Conservation (phyloP, 1,140 invertebrate genomes). For the Heterodera schachtii region DNA sequence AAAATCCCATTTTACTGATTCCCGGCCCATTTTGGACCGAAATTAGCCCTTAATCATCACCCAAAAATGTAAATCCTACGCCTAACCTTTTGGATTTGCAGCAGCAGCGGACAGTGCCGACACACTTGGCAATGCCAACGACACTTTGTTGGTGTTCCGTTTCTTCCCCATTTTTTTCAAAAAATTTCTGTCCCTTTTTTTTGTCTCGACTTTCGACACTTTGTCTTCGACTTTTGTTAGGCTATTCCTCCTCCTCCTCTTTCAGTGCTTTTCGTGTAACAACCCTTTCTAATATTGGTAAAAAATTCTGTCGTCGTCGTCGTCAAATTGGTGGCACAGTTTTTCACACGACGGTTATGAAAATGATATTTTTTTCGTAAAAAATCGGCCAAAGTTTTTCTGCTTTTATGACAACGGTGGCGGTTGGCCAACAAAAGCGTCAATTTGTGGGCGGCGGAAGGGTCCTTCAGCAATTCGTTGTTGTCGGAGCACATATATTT, state of each 20-base stretch:
- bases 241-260: neutral
- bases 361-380: neutral
- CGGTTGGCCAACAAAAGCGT: neutral
- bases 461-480: neutral
- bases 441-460: neutral
- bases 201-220: neutral
- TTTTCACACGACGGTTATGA: neutral
- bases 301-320: neutral
- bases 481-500: constrained; percentile 3
- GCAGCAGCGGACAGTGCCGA: too few species aligned
- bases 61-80: neutral
- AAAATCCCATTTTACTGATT: too few species aligned
- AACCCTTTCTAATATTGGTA: too few species aligned
- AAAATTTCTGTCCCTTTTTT: neutral
- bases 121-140: constrained; percentile 4
- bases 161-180: constrained; percentile 31
- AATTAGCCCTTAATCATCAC: neutral
- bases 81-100: neutral
- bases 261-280: too few species aligned
- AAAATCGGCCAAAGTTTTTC: neutral
- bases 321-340: neutral
- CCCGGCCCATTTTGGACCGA: too few species aligned
- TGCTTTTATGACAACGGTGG: neutral
- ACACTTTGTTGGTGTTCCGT: constrained; percentile 40
- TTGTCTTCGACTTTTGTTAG: neutral